phyloP scores from a whole-genome alignment of 2,888 invertebrate genomes.

The Autographa gamma region DNA sequence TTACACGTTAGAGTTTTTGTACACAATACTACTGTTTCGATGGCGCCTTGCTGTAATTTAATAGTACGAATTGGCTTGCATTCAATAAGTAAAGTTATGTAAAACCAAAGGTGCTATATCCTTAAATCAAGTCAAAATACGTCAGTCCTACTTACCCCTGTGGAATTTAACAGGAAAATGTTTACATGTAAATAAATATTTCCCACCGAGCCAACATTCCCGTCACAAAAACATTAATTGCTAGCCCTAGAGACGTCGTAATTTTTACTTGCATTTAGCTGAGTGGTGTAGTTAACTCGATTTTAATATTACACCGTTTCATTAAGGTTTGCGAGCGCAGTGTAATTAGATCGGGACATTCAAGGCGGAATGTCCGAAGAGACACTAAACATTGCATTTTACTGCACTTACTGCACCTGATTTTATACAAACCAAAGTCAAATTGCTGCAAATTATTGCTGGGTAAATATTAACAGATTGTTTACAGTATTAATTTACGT shows the following conservation, averaged over 20 bases:
- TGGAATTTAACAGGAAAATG: background rate
- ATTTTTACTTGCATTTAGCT: slow-evolving; percentile 62
- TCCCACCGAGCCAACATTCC: background rate
- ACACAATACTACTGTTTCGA: no score
- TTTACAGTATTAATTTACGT: no score
- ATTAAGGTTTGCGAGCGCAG: slow-evolving; percentile 46
- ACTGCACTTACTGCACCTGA: slow-evolving; percentile 4
- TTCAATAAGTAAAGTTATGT: background rate
- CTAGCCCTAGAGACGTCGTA: slow-evolving; percentile 33
- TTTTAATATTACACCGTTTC: slow-evolving; percentile 67
- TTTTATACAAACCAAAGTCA: background rate
- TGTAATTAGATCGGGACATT: slow-evolving; percentile 54
- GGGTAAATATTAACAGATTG: background rate
- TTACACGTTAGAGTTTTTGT: no score
- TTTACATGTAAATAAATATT: background rate
- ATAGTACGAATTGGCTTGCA: background rate
- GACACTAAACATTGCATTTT: slow-evolving; percentile 17
- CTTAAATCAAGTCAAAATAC: no score
- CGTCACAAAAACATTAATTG: slow-evolving; percentile 7
- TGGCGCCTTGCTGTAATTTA: background rate
- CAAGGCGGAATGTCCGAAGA: slow-evolving; percentile 13
- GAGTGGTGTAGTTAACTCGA: slow-evolving; percentile 61
- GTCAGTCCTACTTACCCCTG: background rate
- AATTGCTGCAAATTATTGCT: background rate
- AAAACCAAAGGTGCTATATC: background rate